These are phyloP conservation scores for Nasonia giraulti DNA, from an alignment of 1,140 invertebrate species.

Conservation along the genomic window DNA sequence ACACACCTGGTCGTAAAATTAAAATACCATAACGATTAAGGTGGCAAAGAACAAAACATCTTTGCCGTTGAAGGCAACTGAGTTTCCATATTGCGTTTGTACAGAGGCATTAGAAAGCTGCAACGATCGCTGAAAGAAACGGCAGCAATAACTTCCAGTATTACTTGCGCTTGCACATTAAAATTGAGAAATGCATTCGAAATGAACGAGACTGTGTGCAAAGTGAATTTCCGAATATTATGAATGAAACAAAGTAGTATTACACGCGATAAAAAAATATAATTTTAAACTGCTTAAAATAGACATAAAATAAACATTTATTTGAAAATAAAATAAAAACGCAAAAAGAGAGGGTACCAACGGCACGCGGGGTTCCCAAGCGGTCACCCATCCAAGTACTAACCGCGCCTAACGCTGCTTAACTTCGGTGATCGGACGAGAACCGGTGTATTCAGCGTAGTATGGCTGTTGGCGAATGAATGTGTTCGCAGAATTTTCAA, in stretches of 20 bases:
- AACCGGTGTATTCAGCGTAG: not conserved
- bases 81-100: not conserved
- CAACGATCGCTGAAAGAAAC: not conserved
- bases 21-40: not conserved
- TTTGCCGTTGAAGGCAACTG: not conserved
- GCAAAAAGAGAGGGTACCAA: too few species aligned
- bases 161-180: not conserved
- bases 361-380: too few species aligned
- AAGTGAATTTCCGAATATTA: not conserved
- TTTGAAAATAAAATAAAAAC: too few species aligned
- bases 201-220: not conserved
- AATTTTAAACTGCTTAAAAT: not conserved
- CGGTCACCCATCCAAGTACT: not conserved
- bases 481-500: too few species aligned
- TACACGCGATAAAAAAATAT: not conserved
- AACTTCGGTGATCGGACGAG: too few species aligned
- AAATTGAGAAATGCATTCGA: not conserved
- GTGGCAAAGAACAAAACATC: not conserved
- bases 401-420: too few species aligned
- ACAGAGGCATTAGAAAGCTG: constrained; percentile 1
- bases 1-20: not conserved
- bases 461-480: too few species aligned
- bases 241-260: not conserved
- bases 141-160: not conserved
- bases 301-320: too few species aligned